phyloP scores from a whole-genome alignment of 1,140 invertebrate genomes.

The Agrypnia vestita region DNA sequence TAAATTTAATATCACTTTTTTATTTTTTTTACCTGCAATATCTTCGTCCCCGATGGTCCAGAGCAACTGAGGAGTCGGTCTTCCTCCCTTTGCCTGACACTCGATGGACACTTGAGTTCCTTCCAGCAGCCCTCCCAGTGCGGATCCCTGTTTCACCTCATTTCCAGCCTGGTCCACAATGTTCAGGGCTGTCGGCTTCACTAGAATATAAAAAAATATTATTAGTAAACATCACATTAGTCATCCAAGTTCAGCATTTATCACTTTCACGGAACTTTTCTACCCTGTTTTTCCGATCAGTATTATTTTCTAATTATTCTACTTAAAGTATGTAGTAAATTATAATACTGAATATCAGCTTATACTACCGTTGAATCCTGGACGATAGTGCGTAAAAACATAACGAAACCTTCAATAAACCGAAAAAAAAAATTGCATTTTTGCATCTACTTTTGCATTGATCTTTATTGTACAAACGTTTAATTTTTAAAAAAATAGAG shows the following conservation, averaged over 20 bases:
- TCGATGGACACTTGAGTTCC: conserved; percentile 47
- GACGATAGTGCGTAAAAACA: no score
- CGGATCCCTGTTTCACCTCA: conserved; percentile 39
- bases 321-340: no score
- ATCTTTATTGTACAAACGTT: no score
- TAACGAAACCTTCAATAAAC: no score
- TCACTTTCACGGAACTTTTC: no score
- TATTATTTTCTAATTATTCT: no score
- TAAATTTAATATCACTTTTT: conserved; percentile 3
- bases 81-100: conserved; percentile 55
- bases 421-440: no score
- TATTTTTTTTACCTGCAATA: conserved; percentile 42
- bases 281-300: no score
- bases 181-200: conserved; percentile 50
- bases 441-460: no score
- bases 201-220: conserved; percentile 43
- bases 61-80: conserved; percentile 45
- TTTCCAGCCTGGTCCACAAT: conserved; percentile 50
- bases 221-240: not conserved
- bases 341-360: no score
- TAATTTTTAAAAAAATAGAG: no score
- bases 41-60: conserved; percentile 54
- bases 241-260: not conserved
- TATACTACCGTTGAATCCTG: no score
- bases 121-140: conserved; percentile 54